A percentile compares a stretch with the other conserved stretches of the same genome.
Conservation (phyloP, 2,797 vertebrate species). For the Diplodus puntazzo region DNA sequence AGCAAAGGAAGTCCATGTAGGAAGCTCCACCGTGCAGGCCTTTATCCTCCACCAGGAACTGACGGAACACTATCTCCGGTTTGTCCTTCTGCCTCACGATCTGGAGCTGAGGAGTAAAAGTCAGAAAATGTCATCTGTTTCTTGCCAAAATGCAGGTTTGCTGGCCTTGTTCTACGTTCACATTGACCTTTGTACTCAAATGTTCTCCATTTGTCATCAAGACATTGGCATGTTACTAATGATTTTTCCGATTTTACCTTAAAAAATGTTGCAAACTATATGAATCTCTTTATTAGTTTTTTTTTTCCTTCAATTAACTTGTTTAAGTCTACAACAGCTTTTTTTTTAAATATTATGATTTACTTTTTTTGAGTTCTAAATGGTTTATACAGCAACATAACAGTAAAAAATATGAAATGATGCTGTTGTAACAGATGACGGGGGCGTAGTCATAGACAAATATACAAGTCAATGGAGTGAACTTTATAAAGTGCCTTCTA, state of each 20-base stretch:
- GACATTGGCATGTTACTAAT: background rate
- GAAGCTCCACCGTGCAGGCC: constrained; percentile 91
- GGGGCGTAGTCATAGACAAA: no score
- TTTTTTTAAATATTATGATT: background rate
- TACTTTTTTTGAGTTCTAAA: no score
- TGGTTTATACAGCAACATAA: no score
- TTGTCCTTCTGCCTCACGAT: constrained; percentile 94
- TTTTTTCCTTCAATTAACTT: no score
- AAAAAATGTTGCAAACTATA: background rate
- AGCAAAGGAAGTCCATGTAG: constrained; percentile 96
- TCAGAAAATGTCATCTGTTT: background rate
- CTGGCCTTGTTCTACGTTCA: background rate
- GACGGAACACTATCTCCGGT: constrained; percentile 91
- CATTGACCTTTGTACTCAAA: background rate
- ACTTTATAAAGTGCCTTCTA: no score
- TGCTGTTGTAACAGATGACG: no score
- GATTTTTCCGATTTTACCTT: background rate
- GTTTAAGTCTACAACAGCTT: no score
- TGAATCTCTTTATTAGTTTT: no score
- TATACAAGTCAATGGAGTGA: no score
- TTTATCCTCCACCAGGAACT: constrained; percentile 96
- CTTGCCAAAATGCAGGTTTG: background rate
- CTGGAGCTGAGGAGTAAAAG: constrained; percentile 82
- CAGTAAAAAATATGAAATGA: no score
- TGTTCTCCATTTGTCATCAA: background rate